Conservation (phyloP, 2,888 invertebrate genomes). For the Seladonia tumulorum region DNA sequence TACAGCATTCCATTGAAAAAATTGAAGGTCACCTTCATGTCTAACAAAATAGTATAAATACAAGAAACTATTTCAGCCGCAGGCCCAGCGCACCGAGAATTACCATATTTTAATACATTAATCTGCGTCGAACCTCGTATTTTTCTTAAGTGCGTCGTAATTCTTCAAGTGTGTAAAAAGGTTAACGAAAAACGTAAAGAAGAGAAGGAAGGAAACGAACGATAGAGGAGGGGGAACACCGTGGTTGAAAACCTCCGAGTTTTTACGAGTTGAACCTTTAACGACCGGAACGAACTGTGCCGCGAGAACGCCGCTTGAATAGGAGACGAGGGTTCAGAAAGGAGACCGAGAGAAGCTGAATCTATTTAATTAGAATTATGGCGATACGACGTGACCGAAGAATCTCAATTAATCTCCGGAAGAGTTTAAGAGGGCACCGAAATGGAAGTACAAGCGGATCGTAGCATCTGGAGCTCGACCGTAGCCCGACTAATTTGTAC, state of each 20-base stretch:
- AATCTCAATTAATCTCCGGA: slow-evolving; percentile 71
- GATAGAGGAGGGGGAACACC: background rate
- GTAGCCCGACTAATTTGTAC: slow-evolving; percentile 53
- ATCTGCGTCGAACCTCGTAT: background rate
- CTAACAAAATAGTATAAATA: no score
- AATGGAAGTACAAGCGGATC: slow-evolving; percentile 35
- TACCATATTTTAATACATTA: background rate
- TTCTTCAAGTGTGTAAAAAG: background rate
- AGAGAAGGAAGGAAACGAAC: background rate
- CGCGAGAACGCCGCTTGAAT: slow-evolving; percentile 29
- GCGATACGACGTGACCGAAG: slow-evolving; percentile 65
- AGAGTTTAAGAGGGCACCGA: slow-evolving; percentile 33
- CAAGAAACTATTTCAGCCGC: background rate
- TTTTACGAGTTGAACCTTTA: slow-evolving; percentile 68
- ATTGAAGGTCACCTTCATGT: no score
- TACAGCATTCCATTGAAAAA: no score
- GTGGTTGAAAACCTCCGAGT: slow-evolving; percentile 54
- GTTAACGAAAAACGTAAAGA: background rate
- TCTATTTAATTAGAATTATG: slow-evolving; percentile 76
- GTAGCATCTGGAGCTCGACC: slow-evolving; percentile 4
- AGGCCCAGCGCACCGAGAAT: background rate
- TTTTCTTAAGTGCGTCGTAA: background rate
- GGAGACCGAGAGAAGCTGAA: slow-evolving; percentile 47
- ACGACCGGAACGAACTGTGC: slow-evolving; percentile 64
- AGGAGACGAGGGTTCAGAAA: slow-evolving; percentile 22